Base-by-base conservation (phyloP, 2,888 invertebrate genomes). In the Lasioglossum lativentre region DNA sequence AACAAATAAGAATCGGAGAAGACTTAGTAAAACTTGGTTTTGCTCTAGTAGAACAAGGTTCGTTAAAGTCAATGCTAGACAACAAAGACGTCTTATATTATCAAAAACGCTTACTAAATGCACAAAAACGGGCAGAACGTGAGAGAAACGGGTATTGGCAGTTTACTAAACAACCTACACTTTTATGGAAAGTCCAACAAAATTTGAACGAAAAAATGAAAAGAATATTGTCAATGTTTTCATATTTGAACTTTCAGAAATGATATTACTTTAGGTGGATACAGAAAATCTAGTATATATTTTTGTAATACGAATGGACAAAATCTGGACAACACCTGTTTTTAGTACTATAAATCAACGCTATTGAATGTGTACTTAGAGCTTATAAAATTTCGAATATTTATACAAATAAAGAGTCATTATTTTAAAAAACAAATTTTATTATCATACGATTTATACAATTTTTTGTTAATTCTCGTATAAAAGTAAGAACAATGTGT, bases 111-210 rank as follows among this genome's bases (percentile, higher is more conserved):
- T 91, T 96, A 42, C 90, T 95, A 76, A 91, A 90, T 30, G 96
- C 96, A 23, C 95, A 96, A 92, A 94, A 95, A 77, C 92, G 92
- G 87, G 96, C 96, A 1, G 92, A 95, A 83, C 93, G 94, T 77
- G 95, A 95, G 87, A 93, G 96, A 93, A 93, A 96, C 85, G 96
- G 96, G 38, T 88, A 95, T 14, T 96, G 95, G 95, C 96, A 96
- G 85, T 96, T 95, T 82, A 86, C 87, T 77, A 93, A 95, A 71
- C 93, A 95, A 80, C 95, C 96, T 8, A 95, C 95, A 0, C 23
- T 93, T 16, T 70, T 89, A 14, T 95, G 95, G 95, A 94, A 87
- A 87, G 45, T 93, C 1, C 91, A 92, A 82, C 88, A 90, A 82
- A 82, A 79, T 19, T n/a, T 94, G 4, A 90, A 85, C 59, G 76